phyloP scores from a whole-genome alignment of 2,797 vertebrate genomes.

The Cryptoblepharus egeriae region DNA sequence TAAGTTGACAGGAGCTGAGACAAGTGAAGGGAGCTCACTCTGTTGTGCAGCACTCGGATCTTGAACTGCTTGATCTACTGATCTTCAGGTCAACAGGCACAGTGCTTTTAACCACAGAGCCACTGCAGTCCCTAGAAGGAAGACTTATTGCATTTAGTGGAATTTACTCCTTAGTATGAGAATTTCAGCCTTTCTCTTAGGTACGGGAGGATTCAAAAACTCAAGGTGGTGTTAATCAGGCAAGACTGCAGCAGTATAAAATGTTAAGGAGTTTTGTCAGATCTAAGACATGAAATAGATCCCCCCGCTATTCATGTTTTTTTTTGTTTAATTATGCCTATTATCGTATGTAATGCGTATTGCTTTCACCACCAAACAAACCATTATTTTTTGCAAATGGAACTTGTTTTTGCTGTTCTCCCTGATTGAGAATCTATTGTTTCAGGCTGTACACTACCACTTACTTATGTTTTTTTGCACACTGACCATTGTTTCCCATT shows the following conservation, averaged over 20 bases:
- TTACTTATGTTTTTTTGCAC: conserved; percentile 30
- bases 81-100: no score
- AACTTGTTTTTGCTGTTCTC: conserved; percentile 19
- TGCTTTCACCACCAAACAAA: not conserved
- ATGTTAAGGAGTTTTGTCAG: not conserved
- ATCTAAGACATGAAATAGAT: not conserved
- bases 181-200: not conserved
- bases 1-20: no score
- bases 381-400: not conserved
- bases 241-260: not conserved
- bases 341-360: not conserved
- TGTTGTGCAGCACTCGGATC: no score
- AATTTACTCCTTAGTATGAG: no score
- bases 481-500: conserved; percentile 11
- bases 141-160: no score
- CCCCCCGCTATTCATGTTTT: not conserved
- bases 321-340: not conserved
- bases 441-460: not conserved
- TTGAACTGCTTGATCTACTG: no score
- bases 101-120: no score
- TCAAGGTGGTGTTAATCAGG: not conserved
- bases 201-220: no score
- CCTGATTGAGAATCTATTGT: not conserved
- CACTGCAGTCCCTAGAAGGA: no score
- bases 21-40: no score